Evolutionary conservation across 2,888 invertebrate genomes (phyloP), one percentile per base, ranked within the genome.

Genomic region (Cheilosia vernalis): DNA sequence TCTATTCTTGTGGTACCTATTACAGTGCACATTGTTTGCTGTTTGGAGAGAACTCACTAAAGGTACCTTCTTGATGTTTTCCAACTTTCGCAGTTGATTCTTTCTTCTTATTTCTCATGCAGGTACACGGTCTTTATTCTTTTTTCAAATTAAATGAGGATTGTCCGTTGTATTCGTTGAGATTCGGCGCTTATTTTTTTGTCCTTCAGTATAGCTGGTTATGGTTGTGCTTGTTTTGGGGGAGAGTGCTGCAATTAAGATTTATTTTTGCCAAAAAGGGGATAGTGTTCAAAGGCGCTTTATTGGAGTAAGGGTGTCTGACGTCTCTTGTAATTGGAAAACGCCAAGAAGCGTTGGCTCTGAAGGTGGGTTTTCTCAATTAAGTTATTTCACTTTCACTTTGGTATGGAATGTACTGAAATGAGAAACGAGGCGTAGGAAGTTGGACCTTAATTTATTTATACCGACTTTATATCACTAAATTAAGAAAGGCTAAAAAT

Each of bases 121-220:
- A 47, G 15, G 10, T 58, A 10, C n/a, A 51, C 17, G 24, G 37
- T 37, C 47, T 67, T 9, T 30, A 19, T 74, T 79, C 67, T 30
- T 74, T 84, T 79, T 84, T 44, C 58, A 74, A 84, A 83, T 79
- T 74, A 73, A 84, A 84, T 70, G 79, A 74, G 74, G 74, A 70
- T 70, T 64, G 70, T 55, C 37, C 74, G 74, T 84, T 37, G 69
- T 64, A 69, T 67, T 74, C 55, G 64, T 70, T 37, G 70, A 47
- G 73, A 40, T 79, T 74, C 53, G 60, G 60, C 64, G 15, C 15
- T 21, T 21, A 0, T 49, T 19, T 79, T 44, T 5, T 49, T 17
- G 19, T 30, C 24, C 42, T 60, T 42, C 66, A 42, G 42, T 60
- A 42, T 60, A 42, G 33, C 19, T 17, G 37, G 37, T 15, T 7